phyloP scores from a whole-genome alignment of 2,888 invertebrate genomes.

The Adelphocoris suturalis region DNA sequence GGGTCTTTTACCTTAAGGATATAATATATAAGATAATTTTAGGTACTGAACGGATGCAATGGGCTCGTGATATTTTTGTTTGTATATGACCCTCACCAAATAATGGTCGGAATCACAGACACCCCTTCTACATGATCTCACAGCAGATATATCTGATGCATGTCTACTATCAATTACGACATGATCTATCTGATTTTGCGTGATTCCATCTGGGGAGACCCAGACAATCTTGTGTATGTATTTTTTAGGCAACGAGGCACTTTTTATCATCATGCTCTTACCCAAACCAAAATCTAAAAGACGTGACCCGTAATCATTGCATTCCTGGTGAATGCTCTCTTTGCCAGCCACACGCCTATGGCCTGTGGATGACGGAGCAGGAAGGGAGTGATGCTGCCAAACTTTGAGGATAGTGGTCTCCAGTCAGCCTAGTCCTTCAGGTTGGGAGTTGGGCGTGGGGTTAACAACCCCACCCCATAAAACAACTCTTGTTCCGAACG shows the following conservation, averaged over 20 bases:
- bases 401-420: too few relatives aligned
- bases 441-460: too few relatives aligned
- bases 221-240: constrained; percentile 56
- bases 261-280: constrained; percentile 34
- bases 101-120: constrained; percentile 71
- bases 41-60: too few relatives aligned
- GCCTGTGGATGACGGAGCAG: too few relatives aligned
- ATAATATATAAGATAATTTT: too few relatives aligned
- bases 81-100: constrained; percentile 58
- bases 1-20: too few relatives aligned
- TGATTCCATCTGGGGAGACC: constrained; percentile 73
- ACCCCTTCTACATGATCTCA: constrained; percentile 65
- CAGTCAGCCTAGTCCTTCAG: too few relatives aligned
- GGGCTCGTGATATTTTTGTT: too few relatives aligned
- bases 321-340: constrained; percentile 28
- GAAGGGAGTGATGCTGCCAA: too few relatives aligned
- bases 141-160: constrained; percentile 49
- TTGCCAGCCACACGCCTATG: background rate
- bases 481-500: too few relatives aligned
- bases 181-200: constrained; percentile 72
- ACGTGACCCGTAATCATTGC: constrained; percentile 9
- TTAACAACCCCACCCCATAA: too few relatives aligned
- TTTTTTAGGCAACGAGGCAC: too few relatives aligned
- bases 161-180: constrained; percentile 68
- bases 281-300: constrained; percentile 17